Conservation (phyloP, 2,113 vertebrate genomes). For the Hystrix brachyura region DNA sequence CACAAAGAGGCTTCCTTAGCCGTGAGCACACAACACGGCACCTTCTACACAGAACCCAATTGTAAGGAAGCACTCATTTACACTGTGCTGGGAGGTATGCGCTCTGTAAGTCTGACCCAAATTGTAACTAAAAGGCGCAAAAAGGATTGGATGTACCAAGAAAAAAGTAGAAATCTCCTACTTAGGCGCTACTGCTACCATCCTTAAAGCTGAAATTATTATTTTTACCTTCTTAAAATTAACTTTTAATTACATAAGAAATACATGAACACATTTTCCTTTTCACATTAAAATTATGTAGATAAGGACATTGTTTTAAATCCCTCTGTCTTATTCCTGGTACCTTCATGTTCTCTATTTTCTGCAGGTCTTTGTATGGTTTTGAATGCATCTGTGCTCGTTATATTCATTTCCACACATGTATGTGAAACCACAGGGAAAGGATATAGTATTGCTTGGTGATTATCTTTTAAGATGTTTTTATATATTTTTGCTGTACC, state of each 20-base stretch:
- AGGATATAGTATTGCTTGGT: not conserved
- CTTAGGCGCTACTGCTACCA: not conserved
- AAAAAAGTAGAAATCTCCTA: not conserved
- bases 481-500: not conserved
- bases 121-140: not conserved
- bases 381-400: not conserved
- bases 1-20: not conserved
- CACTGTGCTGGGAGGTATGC: accelerated
- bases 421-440: not conserved
- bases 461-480: not conserved
- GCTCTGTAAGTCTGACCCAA: not conserved
- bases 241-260: not conserved
- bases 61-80: not conserved
- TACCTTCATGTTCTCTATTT: not conserved
- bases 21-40: not conserved
- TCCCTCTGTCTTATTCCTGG: not conserved
- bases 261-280: not conserved
- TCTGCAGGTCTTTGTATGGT: too few species aligned
- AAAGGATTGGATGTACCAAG: not conserved
- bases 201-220: not conserved
- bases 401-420: not conserved
- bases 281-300: not conserved
- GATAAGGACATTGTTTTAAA: not conserved
- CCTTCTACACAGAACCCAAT: not conserved
- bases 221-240: not conserved